Conservation (phyloP, 2,797 vertebrate species). For the Dipus sagitta region DNA sequence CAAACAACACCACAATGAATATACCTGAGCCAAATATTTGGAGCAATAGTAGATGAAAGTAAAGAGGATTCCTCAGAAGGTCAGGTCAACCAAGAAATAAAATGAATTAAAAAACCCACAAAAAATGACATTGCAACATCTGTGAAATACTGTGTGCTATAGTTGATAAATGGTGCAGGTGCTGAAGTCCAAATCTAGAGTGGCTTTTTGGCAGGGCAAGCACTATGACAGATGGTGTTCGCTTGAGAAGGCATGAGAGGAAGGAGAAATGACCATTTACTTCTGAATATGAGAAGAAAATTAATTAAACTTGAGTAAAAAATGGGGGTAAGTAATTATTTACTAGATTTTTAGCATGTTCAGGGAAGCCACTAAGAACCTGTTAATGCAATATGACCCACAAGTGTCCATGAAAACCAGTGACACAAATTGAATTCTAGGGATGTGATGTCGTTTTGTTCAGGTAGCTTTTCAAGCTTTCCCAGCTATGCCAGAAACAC, state of each 20-base stretch:
- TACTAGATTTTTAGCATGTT: background rate
- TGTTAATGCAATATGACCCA: background rate
- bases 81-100: background rate
- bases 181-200: constrained; percentile 2
- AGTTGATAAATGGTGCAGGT: constrained; percentile 27
- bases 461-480: background rate
- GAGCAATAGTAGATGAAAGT: background rate
- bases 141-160: constrained; percentile 16
- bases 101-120: background rate
- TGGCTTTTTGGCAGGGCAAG: constrained; percentile 12
- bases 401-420: background rate
- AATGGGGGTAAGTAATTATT: background rate
- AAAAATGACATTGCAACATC: background rate
- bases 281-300: constrained; percentile 27
- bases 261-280: constrained; percentile 45
- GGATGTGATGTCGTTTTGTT: constrained; percentile 6
- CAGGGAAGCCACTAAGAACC: background rate
- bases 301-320: constrained; percentile 31
- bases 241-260: background rate
- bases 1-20: background rate
- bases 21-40: background rate
- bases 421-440: constrained; percentile 14
- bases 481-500: background rate
- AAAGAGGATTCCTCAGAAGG: constrained; percentile 42
- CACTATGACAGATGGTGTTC: constrained; percentile 54